phyloP scores from a whole-genome alignment of 2,113 vertebrate species.

The Malaclemys terrapin region DNA sequence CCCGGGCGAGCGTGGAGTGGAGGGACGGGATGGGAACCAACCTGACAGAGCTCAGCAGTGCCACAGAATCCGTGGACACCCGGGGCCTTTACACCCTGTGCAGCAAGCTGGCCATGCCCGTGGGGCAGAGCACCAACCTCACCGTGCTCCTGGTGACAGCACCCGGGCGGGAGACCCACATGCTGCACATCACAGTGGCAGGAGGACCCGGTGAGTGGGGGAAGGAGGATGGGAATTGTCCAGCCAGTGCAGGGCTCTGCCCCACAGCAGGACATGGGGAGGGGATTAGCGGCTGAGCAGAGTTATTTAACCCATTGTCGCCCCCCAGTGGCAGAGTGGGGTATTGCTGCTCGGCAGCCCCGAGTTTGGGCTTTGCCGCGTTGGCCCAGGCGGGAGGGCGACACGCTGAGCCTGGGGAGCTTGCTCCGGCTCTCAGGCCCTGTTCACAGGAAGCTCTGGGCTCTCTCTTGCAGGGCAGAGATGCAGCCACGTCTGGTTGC shows the following conservation, averaged over 20 bases:
- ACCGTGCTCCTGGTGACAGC: neutral
- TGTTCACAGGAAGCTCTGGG: neutral
- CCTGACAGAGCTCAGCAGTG: neutral
- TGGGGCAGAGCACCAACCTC: neutral
- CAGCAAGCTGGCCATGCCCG: neutral
- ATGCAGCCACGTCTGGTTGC: neutral
- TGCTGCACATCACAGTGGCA: neutral
- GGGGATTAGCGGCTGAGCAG: neutral
- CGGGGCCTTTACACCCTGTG: neutral
- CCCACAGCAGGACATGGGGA: too few species aligned
- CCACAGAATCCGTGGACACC: neutral
- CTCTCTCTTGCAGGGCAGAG: neutral
- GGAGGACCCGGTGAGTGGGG: neutral
- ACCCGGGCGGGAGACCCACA: accelerated
- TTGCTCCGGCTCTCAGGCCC: neutral
- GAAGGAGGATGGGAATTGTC: neutral
- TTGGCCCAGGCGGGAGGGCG: accelerated
- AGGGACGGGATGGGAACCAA: neutral
- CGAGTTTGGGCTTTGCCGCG: neutral
- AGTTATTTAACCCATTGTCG: neutral
- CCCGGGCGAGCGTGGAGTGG: neutral
- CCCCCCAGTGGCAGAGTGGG: neutral
- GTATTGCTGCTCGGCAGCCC: neutral
- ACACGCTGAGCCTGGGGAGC: neutral
- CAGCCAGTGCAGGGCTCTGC: neutral